Evolutionary conservation across 1,140 invertebrate genomes (phyloP).

Genomic region (Apis mellifera): Amel_HAv3.1 CM009944.2:6909501-6910000

Average conservation of each 20-base stretch:
- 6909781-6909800: no score
- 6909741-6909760: no score
- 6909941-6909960: conserved; percentile 78
- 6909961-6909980: conserved; percentile 36
- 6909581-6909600: conserved; percentile 8
- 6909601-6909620: conserved; percentile 13
- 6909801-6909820: no score
- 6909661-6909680: neutral
- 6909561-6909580: conserved; percentile 36
- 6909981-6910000: conserved; percentile 48
- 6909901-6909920: conserved; percentile 62
- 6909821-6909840: no score
- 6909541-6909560: neutral
- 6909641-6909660: neutral
- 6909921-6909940: conserved; percentile 81
- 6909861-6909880: neutral
- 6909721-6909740: neutral
- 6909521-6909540: neutral
- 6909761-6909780: no score
- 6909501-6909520: neutral
- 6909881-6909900: neutral
- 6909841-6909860: no score
- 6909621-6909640: conserved; percentile 4
- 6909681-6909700: neutral
- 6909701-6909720: neutral